A percentile compares a stretch with the other conserved stretches of the same genome.
phyloP scores from a whole-genome alignment of 2,113 vertebrate genomes.

The Tyrannus savana region DNA sequence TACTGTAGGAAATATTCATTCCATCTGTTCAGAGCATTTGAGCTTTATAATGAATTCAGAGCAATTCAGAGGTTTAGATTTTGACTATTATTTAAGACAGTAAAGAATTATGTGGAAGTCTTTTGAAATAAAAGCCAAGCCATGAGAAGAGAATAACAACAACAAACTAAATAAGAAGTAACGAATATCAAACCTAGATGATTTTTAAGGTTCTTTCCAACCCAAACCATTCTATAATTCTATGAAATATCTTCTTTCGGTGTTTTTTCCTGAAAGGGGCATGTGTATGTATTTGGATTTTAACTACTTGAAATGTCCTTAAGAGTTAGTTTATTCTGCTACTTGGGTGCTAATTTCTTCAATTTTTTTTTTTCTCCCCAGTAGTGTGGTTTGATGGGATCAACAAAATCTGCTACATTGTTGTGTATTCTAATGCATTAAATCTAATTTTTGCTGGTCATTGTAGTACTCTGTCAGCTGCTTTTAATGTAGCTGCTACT shows the following conservation, averaged over 20 bases:
- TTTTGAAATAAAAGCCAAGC: not conserved
- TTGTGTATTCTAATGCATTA: not conserved
- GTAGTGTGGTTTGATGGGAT: not conserved
- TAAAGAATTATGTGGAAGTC: not conserved
- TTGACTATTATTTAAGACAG: not conserved
- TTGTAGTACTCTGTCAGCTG: not conserved
- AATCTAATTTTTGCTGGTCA: not conserved
- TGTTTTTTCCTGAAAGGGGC: not conserved
- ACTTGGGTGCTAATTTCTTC: not conserved
- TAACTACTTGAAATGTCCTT: not conserved
- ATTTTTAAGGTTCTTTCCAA: not conserved
- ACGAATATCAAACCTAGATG: not conserved
- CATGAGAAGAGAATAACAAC: not conserved
- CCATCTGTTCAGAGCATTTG: not conserved
- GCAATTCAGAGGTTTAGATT: not conserved
- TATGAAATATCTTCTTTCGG: not conserved
- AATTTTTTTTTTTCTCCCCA: not conserved
- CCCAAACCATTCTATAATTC: not conserved
- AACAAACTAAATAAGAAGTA: not conserved
- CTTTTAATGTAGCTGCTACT: not conserved
- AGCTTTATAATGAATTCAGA: not conserved
- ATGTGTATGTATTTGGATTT: not conserved
- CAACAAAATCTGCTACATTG: not conserved
- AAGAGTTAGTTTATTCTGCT: not conserved
- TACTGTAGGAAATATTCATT: not conserved